Percentiles rank a stretch among this genome's conserved stretches.
Conservation (phyloP, 2,797 vertebrate genomes). For the Scolopax rusticola region DNA sequence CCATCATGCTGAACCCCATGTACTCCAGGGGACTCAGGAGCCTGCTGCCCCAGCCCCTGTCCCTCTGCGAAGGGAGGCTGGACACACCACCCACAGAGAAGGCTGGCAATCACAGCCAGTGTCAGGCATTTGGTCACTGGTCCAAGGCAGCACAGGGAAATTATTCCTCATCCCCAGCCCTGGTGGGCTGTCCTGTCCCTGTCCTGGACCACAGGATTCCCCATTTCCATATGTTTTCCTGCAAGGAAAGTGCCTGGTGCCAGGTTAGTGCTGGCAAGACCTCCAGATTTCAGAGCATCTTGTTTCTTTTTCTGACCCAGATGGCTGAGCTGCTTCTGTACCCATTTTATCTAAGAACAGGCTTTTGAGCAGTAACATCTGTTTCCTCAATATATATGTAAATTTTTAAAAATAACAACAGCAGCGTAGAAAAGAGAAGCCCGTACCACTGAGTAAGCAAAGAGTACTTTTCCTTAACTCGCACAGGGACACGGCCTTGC, state of each 20-base stretch:
- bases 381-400: slow-evolving; percentile 1
- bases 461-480: not conserved
- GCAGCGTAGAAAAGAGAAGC: not conserved
- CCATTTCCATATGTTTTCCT: not conserved
- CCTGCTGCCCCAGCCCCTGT: not conserved
- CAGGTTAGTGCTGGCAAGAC: not conserved
- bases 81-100: accelerated
- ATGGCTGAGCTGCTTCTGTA: not conserved
- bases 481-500: accelerated
- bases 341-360: not conserved
- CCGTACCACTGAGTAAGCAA: not conserved
- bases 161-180: not conserved
- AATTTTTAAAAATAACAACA: not conserved
- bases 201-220: not conserved
- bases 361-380: not conserved
- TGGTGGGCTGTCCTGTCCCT: not conserved
- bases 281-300: not conserved
- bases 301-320: not conserved
- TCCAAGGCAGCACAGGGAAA: not conserved
- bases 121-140: not conserved
- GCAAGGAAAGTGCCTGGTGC: not conserved
- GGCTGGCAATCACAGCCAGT: not conserved
- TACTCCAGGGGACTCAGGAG: not conserved
- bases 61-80: not conserved
- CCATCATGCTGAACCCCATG: accelerated